phyloP scores from a whole-genome alignment of 2,797 vertebrate genomes.

The Ficedula albicollis region DNA sequence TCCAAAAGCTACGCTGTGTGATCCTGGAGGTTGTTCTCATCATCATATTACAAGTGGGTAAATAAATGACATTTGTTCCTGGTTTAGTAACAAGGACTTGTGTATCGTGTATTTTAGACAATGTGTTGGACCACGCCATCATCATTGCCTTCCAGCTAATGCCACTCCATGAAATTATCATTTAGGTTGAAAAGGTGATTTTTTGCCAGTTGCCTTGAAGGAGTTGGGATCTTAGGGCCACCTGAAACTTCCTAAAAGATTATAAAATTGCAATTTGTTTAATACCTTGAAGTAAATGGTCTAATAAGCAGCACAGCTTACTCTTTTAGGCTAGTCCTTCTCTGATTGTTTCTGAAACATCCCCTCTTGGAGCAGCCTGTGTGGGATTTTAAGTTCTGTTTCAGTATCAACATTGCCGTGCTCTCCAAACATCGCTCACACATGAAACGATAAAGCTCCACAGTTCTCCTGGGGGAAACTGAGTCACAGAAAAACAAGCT shows the following conservation, averaged over 20 bases:
- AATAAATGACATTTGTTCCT: neutral
- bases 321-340: neutral
- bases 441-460: neutral
- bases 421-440: neutral
- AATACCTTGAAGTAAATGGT: neutral
- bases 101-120: neutral
- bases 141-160: neutral
- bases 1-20: neutral
- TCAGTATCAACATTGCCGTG: fast-evolving
- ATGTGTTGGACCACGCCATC: neutral
- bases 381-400: neutral
- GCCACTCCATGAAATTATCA: neutral
- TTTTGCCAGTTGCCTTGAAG: neutral
- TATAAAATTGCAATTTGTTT: neutral
- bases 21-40: slow-evolving; percentile 20
- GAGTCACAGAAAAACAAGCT: neutral
- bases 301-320: neutral
- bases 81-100: neutral
- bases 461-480: neutral
- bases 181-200: neutral
- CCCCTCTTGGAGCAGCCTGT: neutral
- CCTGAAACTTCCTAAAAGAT: neutral
- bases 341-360: neutral
- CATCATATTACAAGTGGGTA: neutral
- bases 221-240: neutral